These are phyloP conservation scores for Drosophila subsilvestris DNA, from an alignment of 2,888 invertebrate species.

Conservation along the genomic window DNA sequence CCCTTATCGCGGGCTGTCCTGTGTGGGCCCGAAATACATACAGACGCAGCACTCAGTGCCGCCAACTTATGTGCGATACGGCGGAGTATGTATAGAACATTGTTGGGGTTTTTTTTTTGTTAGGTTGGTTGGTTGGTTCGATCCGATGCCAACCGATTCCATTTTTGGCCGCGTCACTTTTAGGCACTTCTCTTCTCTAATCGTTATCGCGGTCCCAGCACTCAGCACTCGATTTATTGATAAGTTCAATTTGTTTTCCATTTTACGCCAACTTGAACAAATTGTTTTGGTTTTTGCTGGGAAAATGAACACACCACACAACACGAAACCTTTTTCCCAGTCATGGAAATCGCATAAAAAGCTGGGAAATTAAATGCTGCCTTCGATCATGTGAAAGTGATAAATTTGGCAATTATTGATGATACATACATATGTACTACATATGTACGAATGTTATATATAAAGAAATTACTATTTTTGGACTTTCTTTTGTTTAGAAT, in stretches of 20 bases:
- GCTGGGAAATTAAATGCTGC: too few relatives aligned
- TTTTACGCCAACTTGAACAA: constrained; percentile 68
- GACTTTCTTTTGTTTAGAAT: too few relatives aligned
- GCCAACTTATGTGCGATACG: constrained; percentile 2
- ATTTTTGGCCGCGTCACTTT: constrained; percentile 42
- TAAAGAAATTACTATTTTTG: too few relatives aligned
- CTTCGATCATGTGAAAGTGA: too few relatives aligned
- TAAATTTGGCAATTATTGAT: too few relatives aligned
- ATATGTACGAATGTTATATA: too few relatives aligned
- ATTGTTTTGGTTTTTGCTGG: constrained; percentile 52
- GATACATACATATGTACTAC: too few relatives aligned
- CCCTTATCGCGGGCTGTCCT: constrained; percentile 43
- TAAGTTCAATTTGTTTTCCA: constrained; percentile 76
- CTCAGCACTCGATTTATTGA: constrained; percentile 63
- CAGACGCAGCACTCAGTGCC: constrained; percentile 21
- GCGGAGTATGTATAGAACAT: constrained; percentile 14
- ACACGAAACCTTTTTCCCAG: too few relatives aligned
- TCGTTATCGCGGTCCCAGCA: constrained; percentile 58
- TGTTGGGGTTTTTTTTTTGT: not conserved
- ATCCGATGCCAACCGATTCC: not conserved
- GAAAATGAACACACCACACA: constrained; percentile 26
- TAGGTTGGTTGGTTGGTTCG: constrained; percentile 16
- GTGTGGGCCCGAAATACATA: constrained; percentile 1
- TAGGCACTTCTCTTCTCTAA: constrained; percentile 42
- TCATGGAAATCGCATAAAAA: too few relatives aligned